A percentile compares a stretch with the other conserved stretches of the same genome.
phyloP scores from a whole-genome alignment of 1,140 invertebrate species.

The Panagrolaimus sp. region DNA sequence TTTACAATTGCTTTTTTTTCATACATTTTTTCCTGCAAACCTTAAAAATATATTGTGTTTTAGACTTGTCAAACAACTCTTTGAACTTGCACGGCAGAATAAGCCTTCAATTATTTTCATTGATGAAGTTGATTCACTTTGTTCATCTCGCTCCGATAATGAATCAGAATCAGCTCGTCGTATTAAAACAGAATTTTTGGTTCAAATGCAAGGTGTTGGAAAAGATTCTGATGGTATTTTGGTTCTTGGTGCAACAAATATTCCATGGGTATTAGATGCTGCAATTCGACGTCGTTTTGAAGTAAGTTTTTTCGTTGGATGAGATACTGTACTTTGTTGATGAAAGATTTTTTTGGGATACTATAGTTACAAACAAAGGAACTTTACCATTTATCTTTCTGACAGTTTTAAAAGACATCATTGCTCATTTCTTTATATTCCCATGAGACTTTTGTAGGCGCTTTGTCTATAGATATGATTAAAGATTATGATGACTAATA shows the following conservation, averaged over 20 bases:
- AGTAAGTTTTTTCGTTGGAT: conserved; percentile 27
- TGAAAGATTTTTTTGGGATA: too few relatives aligned
- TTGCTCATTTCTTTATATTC: too few relatives aligned
- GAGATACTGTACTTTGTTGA: too few relatives aligned
- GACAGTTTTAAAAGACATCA: too few relatives aligned
- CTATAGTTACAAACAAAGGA: too few relatives aligned
- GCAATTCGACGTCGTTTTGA: conserved; percentile 79
- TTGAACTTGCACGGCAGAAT: conserved; percentile 84
- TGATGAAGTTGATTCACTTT: conserved; percentile 97
- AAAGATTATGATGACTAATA: background rate
- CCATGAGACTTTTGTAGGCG: too few relatives aligned
- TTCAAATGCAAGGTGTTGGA: conserved; percentile 63
- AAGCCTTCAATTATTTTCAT: conserved; percentile 98
- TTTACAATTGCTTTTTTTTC: conserved; percentile 16
- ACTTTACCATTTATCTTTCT: too few relatives aligned
- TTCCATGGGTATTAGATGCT: conserved; percentile 94
- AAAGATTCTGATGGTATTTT: conserved; percentile 90
- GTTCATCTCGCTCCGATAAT: conserved; percentile 92
- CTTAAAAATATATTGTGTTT: conserved; percentile 21
- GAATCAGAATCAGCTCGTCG: conserved; percentile 95
- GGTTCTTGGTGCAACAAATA: conserved; percentile 96
- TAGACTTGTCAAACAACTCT: conserved; percentile 84
- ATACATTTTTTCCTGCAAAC: background rate
- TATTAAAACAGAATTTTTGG: conserved; percentile 93
- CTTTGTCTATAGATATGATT: background rate